Evolutionary conservation across 2,797 vertebrate genomes (phyloP), one percentile per base, ranked within the genome.

Genomic region (Arvicola amphibius): DNA sequence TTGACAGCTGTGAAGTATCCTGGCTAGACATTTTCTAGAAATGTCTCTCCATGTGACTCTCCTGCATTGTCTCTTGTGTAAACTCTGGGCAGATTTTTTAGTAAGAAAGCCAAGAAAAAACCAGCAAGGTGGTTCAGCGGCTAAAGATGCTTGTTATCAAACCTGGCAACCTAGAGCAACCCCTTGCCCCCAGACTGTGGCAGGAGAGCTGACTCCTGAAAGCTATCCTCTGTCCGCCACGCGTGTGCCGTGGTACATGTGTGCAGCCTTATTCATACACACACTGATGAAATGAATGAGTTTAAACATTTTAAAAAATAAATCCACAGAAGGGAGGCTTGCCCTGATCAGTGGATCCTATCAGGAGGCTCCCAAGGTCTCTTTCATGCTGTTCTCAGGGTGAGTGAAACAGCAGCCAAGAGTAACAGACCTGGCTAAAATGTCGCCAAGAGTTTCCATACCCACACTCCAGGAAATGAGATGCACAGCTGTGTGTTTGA

Each of bases 301-400:
- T 23, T 71, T 65, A 46, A 29, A 74, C 16, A 46, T 4, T 48
- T 48, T 87, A 19, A 0, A 56, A 87, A 77, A 81, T 74, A 56
- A 89, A 81, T 16, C 4, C 61, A 43, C n/a, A 4, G 69, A 61
- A n/a, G 51, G 6, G 71, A 73, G 34, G 48, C 0, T 0, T 9
- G 11, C 9, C 46, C 63, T 78, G 1, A 48, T 51, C 6, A 1
- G 12, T 1, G 76, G 9, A 2, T 32, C 12, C 2, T 10, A 8
- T 43, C 16, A 25, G 40, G 8, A 51, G 37, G 32, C 1, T 4
- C 43, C 27, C 10, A 12, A 43, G 10, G 11, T 34, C n/a, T 23
- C 2, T 2, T 17, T 0, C 9, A 77, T 21, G 6, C 40, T n/a
- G 14, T 48, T 19, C 65, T 59, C 29, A 53, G 77, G 56, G 27